Evolutionary conservation across 2,113 vertebrate species (phyloP).

Genomic region (Todiramphus chloris): DNA sequence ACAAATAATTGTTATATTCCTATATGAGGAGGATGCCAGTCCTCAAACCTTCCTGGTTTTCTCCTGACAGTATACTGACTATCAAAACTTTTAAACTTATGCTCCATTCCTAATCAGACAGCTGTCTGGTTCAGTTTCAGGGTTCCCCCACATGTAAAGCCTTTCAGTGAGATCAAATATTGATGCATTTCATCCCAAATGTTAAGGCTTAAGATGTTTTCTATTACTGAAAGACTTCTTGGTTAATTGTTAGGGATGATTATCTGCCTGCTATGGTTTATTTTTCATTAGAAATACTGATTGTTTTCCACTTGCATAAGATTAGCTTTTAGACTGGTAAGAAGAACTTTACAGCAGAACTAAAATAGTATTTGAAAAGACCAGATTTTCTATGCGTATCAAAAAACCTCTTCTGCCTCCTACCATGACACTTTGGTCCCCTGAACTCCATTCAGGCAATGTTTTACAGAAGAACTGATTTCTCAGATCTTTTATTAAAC

Average conservation of each 20-base stretch:
- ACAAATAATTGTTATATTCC: neutral
- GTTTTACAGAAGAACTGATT: neutral
- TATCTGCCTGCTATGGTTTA: neutral
- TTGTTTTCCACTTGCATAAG: neutral
- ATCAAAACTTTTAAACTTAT: neutral
- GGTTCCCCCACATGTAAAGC: rapidly evolving
- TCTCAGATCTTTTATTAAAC: neutral
- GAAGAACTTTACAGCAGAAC: neutral
- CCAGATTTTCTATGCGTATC: rapidly evolving
- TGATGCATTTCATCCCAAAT: neutral
- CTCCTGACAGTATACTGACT: neutral
- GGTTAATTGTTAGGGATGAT: rapidly evolving
- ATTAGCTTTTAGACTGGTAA: neutral
- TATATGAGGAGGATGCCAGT: neutral
- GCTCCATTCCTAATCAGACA: neutral
- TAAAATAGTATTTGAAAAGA: neutral
- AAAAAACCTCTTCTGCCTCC: neutral
- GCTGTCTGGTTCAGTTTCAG: neutral
- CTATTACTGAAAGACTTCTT: neutral
- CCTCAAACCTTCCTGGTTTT: neutral
- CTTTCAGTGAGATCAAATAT: neutral
- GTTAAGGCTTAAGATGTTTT: neutral
- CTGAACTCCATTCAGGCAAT: neutral
- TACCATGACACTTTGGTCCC: neutral
- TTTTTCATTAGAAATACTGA: rapidly evolving